Evolutionary conservation across 2,888 invertebrate species (phyloP).

Genomic region (Lingula anatina): DNA sequence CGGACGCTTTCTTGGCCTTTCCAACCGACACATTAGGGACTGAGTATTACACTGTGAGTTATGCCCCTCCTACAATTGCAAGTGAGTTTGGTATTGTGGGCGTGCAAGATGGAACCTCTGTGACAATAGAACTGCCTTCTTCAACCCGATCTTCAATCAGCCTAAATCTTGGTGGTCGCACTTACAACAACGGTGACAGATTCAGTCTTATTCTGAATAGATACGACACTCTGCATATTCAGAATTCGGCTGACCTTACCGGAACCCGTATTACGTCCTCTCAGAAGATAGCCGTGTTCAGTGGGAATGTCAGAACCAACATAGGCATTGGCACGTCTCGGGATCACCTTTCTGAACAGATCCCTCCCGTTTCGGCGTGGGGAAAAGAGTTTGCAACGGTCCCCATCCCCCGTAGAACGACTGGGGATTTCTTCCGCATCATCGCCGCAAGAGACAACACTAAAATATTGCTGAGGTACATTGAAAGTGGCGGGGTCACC

Average conservation of each 20-base stretch:
- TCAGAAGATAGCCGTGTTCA: constrained; percentile 14
- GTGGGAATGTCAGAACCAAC: constrained; percentile 14
- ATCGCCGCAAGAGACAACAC: background rate
- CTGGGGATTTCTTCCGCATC: constrained; percentile 15
- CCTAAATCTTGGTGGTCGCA: background rate
- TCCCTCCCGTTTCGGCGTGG: constrained; percentile 16
- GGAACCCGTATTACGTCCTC: constrained; percentile 11
- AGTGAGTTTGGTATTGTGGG: background rate
- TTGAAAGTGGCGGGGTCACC: too few relatives aligned
- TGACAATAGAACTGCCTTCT: background rate
- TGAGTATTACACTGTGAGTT: background rate
- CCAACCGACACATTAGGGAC: background rate
- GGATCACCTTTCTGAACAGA: constrained; percentile 18
- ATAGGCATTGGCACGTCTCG: constrained; percentile 10
- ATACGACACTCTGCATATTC: constrained; percentile 6
- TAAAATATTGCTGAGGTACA: too few relatives aligned
- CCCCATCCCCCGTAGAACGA: constrained; percentile 12
- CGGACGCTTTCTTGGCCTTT: background rate
- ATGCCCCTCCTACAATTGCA: background rate
- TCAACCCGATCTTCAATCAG: background rate
- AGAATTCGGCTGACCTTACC: constrained; percentile 12
- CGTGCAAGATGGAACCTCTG: background rate
- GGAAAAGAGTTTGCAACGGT: constrained; percentile 14
- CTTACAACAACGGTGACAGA: background rate
- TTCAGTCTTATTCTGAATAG: background rate